phyloP scores from a whole-genome alignment of 2,888 invertebrate species.

The Acanthoscelides obtectus region DNA sequence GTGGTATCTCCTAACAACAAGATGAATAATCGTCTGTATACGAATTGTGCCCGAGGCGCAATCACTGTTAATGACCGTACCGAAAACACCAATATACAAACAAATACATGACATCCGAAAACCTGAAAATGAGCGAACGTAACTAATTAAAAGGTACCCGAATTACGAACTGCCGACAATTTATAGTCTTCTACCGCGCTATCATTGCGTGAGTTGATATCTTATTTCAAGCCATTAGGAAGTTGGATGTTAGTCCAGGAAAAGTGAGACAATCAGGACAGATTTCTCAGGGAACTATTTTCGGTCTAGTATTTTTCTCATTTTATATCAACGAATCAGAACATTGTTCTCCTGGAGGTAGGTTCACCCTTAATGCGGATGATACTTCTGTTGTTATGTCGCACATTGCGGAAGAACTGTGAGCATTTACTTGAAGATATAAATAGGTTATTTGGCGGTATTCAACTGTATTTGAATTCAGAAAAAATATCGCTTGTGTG shows the following conservation, averaged over 20 bases:
- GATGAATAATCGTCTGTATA: background rate
- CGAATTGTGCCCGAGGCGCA: background rate
- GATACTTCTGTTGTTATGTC: too few relatives aligned
- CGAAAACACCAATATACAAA: background rate
- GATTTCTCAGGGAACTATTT: too few relatives aligned
- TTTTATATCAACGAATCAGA: too few relatives aligned
- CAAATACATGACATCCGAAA: background rate
- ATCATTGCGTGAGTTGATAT: conserved; percentile 49
- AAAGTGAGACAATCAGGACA: too few relatives aligned
- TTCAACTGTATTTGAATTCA: too few relatives aligned
- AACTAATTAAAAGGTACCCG: background rate
- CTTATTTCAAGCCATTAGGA: conserved; percentile 49
- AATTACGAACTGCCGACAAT: conserved; percentile 19
- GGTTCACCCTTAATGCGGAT: too few relatives aligned
- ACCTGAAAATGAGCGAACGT: background rate
- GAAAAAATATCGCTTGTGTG: too few relatives aligned
- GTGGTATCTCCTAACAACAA: background rate
- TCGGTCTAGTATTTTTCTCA: too few relatives aligned
- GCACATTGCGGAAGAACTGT: too few relatives aligned
- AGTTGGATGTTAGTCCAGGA: conserved; percentile 24
- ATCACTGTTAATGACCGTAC: background rate
- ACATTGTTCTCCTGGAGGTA: too few relatives aligned
- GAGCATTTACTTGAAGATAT: too few relatives aligned
- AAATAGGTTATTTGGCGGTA: too few relatives aligned
- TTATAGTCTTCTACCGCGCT: conserved; percentile 38